These are phyloP conservation scores for Platypus cylindrus DNA, from an alignment of 2,888 invertebrate genomes.

Conservation along the genomic window DNA sequence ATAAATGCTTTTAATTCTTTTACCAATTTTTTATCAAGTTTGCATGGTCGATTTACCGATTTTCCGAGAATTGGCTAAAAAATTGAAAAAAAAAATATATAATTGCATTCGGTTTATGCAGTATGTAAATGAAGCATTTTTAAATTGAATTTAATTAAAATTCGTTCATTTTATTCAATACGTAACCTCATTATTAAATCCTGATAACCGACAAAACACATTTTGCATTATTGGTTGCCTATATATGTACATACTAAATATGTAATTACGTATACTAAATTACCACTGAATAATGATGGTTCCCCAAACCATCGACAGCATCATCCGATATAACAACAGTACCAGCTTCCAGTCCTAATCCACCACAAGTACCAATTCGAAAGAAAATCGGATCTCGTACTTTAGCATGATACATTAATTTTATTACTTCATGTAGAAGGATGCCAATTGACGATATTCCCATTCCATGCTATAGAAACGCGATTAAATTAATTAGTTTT, in stretches of 20 bases:
- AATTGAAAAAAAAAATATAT: no score
- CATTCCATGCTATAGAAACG: slow-evolving; percentile 85
- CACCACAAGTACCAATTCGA: slow-evolving; percentile 89
- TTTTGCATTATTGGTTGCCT: not conserved
- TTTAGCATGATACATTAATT: slow-evolving; percentile 88
- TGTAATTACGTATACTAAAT: no score
- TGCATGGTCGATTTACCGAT: slow-evolving; percentile 65
- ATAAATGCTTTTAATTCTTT: slow-evolving; percentile 67
- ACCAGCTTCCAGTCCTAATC: slow-evolving; percentile 83
- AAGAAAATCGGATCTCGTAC: slow-evolving; percentile 83
- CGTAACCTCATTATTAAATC: no score
- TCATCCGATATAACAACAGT: slow-evolving; percentile 89
- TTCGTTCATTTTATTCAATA: no score
- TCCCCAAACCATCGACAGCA: slow-evolving; percentile 77
- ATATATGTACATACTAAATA: not conserved
- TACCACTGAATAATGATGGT: slow-evolving; percentile 74
- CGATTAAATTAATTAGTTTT: no score
- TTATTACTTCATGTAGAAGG: slow-evolving; percentile 89
- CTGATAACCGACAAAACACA: no score
- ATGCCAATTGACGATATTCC: slow-evolving; percentile 94
- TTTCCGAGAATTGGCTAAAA: slow-evolving; percentile 76
- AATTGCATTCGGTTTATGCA: no score
- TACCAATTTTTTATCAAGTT: slow-evolving; percentile 68
- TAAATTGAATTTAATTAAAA: no score
- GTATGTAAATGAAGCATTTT: no score